Evolutionary conservation across 2,113 vertebrate species (phyloP).

Genomic region (Onychorhynchus coronatus): DNA sequence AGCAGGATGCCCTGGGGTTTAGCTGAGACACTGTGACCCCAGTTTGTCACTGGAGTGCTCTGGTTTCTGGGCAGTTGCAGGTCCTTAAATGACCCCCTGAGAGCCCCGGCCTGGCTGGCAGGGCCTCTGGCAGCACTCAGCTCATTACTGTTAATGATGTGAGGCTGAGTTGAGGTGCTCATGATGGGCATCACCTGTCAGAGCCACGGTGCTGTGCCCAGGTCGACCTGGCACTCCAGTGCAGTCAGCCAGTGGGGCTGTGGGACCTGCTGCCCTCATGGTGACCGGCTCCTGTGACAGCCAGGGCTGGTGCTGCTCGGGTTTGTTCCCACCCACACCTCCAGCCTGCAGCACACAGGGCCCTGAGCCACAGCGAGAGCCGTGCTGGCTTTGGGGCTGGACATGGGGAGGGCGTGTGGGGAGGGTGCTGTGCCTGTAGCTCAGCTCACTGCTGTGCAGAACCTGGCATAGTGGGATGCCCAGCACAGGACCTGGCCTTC

Average conservation of each 20-base stretch:
- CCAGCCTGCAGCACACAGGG: neutral
- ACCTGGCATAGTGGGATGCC: rapidly evolving
- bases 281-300: neutral
- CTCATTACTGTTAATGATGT: neutral
- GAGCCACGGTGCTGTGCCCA: neutral
- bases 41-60: neutral
- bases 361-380: neutral
- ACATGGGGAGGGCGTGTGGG: rapidly evolving
- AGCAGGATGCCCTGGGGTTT: neutral
- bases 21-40: neutral
- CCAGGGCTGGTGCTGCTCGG: rapidly evolving
- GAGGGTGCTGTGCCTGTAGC: neutral
- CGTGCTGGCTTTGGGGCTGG: neutral
- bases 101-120: neutral
- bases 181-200: neutral
- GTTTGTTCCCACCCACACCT: neutral
- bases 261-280: neutral
- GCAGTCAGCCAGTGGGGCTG: neutral
- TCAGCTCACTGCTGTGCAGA: neutral
- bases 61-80: neutral
- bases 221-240: neutral
- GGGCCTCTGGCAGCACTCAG: neutral
- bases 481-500: neutral
- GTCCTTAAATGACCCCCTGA: neutral
- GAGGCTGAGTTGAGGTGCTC: neutral